Evolutionary conservation across 2,888 invertebrate species (phyloP).

Genomic region (Hydraecia micacea): DNA sequence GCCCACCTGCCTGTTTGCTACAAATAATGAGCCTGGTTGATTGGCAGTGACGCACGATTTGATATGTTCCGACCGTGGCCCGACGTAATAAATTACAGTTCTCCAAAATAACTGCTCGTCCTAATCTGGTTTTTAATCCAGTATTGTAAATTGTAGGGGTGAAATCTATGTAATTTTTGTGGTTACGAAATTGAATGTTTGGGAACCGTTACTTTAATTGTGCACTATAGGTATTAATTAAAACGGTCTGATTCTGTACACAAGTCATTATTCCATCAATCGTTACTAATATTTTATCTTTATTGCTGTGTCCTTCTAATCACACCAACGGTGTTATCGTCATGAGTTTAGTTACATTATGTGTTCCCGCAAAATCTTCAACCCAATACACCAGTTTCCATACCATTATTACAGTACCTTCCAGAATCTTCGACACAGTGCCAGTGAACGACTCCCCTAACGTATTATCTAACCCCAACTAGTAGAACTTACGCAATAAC

Average conservation of each 20-base stretch:
- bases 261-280: not conserved
- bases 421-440: constrained; percentile 37
- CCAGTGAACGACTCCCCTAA: constrained; percentile 35
- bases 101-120: not conserved
- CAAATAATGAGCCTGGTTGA: constrained; percentile 54
- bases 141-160: not conserved
- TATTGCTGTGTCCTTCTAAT: not conserved
- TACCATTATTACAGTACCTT: constrained; percentile 33
- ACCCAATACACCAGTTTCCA: not conserved
- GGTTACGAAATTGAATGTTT: not conserved
- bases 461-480: constrained; percentile 54
- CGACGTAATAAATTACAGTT: not conserved
- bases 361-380: not conserved
- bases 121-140: constrained; percentile 18
- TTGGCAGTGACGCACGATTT: constrained; percentile 36
- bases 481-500: constrained; percentile 61
- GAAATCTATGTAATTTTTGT: not conserved
- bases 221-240: not conserved
- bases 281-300: not conserved
- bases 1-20: constrained; percentile 16
- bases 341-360: not conserved
- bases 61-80: constrained; percentile 26
- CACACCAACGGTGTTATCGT: not conserved
- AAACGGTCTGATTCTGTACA: not conserved
- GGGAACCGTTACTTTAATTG: constrained; percentile 1